Base-by-base conservation (phyloP, 2,797 vertebrate species). In the Anguilla megastoma region DNA sequence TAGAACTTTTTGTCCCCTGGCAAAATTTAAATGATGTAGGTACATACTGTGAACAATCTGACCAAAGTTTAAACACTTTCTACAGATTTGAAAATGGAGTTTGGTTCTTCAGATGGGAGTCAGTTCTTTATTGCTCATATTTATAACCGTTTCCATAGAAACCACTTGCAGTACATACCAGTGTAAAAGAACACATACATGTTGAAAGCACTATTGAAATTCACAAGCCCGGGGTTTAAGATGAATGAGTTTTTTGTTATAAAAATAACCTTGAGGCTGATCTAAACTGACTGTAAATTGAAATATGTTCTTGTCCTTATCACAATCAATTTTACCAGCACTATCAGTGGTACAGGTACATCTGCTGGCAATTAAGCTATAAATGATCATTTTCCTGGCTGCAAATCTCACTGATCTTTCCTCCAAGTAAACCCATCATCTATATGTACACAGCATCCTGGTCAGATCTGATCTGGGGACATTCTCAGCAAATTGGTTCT, bases 21-120 rank as follows among this genome's bases (percentile, higher is more conserved):
- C 91, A 92, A 90, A 90, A 86, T 91, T 94, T 94, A 92, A 95
- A 95, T 94, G 93, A 93, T 92, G 88, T 89, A 92, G 92, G 90
- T 87, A 88, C 87, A 92, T 91, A 89, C 90, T 93, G 90, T 91
- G 90, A 93, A 92, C 93, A 79, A 89, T 91, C 89, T 91, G 87
- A 88, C 89, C 91, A 90, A 88, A 52, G 24, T 69, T 27, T 27
- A 91, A 92, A 91, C 18, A 87, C 91, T 91, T 90, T 63, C 88
- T 91, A 90, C 84, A 82, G 91, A 92, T 88, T 30, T 90, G 87
- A 85, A 89, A 88, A 89, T 71, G 71, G 12, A 90, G 85, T 60
- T 87, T 88, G 3, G 87, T 45, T 90, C 90, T 90, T 88, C 0
- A 86, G 41, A 69, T 12, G 18, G 85, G 87, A 90, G 91, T 86